A percentile compares a stretch with the other conserved stretches of the same genome.
Evolutionary conservation across 2,113 vertebrate species (phyloP).

Genomic region (Passerina amoena): DNA sequence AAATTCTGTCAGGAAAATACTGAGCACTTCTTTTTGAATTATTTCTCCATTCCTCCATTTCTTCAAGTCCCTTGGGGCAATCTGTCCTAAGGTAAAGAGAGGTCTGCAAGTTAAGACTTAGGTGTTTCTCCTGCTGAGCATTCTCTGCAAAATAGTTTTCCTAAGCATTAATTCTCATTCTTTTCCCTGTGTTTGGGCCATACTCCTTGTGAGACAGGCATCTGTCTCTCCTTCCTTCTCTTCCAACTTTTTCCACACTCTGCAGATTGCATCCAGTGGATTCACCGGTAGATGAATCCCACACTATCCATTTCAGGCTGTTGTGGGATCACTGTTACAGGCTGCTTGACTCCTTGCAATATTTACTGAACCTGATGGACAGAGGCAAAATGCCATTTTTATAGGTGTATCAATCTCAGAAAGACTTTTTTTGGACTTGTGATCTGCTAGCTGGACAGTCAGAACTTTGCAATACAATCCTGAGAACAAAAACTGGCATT

Average conservation of each 20-base stretch:
- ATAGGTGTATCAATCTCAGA: not conserved
- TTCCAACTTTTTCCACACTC: not conserved
- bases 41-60: not conserved
- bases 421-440: not conserved
- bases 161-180: not conserved
- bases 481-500: not conserved
- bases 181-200: not conserved
- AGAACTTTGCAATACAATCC: not conserved
- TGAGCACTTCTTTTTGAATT: not conserved
- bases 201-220: not conserved
- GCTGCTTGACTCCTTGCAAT: not conserved
- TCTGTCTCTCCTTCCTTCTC: not conserved
- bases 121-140: not conserved
- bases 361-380: not conserved
- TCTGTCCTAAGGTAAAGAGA: not conserved
- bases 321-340: accelerated
- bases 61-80: not conserved
- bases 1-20: not conserved
- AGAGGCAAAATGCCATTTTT: not conserved
- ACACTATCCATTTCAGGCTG: not conserved
- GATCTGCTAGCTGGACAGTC: not conserved
- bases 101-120: not conserved
- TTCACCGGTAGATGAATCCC: not conserved
- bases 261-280: not conserved
- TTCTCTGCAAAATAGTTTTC: not conserved